Evolutionary conservation across 2,888 invertebrate genomes (phyloP).

Genomic region (Diplolepis rosae): DNA sequence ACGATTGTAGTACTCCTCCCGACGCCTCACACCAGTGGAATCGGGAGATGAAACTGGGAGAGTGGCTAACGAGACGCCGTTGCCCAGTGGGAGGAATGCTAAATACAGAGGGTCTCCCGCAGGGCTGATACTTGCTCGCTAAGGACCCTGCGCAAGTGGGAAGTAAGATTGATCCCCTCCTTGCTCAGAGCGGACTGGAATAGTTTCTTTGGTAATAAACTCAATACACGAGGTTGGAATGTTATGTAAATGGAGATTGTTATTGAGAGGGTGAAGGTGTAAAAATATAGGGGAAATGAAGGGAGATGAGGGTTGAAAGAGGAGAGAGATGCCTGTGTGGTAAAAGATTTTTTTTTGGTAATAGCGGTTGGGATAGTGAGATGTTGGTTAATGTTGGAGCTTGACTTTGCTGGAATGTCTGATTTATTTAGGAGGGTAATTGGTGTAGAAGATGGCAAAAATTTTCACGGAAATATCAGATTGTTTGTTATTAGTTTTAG

Average conservation of each 20-base stretch:
- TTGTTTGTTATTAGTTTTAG: too few species aligned
- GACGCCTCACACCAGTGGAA: conserved; percentile 39
- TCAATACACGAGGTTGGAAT: conserved; percentile 5
- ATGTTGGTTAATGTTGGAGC: not conserved
- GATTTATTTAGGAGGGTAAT: not conserved
- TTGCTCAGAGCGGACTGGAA: too few species aligned
- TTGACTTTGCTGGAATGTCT: not conserved
- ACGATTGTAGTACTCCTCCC: conserved; percentile 37
- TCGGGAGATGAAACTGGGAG: conserved; percentile 52
- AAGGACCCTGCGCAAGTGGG: not conserved
- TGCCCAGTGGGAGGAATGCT: conserved; percentile 68
- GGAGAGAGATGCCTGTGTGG: not conserved
- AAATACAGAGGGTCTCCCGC: conserved; percentile 62
- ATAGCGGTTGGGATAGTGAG: not conserved
- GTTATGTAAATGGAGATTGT: not conserved
- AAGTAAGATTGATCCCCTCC: conserved; percentile 28
- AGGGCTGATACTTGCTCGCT: not conserved
- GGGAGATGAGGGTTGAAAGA: too few species aligned
- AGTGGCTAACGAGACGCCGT: conserved; percentile 67
- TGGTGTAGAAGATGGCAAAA: not conserved
- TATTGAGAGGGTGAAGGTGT: conserved; percentile 4
- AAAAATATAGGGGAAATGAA: conserved; percentile 8
- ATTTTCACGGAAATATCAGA: too few species aligned
- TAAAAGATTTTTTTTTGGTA: not conserved
- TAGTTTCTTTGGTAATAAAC: not conserved